Evolutionary conservation across 2,888 invertebrate genomes (phyloP).

Genomic region (Drosophila phalerata): DNA sequence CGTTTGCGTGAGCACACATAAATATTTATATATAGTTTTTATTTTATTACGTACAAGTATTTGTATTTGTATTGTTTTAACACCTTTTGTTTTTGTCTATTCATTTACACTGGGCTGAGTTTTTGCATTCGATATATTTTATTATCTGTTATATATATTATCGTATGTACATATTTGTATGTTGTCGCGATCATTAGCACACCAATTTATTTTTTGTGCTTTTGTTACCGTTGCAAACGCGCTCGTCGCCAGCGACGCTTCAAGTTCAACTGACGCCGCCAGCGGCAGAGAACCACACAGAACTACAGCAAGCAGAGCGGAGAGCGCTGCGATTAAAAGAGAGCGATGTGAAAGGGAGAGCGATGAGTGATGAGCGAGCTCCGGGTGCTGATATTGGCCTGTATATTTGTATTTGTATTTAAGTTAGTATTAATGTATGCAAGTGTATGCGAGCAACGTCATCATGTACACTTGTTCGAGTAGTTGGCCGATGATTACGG

Average conservation of each 20-base stretch:
- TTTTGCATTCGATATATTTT: slow-evolving; percentile 2
- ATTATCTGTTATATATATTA: slow-evolving; percentile 1
- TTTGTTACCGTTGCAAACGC: slow-evolving; percentile 44
- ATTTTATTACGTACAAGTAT: slow-evolving; percentile 5
- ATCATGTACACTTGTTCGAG: slow-evolving; percentile 4
- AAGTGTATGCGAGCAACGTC: slow-evolving; percentile 17
- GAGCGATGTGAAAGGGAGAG: slow-evolving; percentile 13
- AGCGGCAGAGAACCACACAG: slow-evolving; percentile 31
- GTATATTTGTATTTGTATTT: background rate
- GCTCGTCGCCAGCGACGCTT: slow-evolving; percentile 66
- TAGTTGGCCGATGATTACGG: slow-evolving; percentile 15
- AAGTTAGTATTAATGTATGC: slow-evolving; percentile 5
- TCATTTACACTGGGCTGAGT: no score
- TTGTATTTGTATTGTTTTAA: slow-evolving; percentile 10
- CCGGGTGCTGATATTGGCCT: slow-evolving; percentile 22
- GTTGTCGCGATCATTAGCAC: slow-evolving; percentile 46
- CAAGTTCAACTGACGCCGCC: slow-evolving; percentile 64
- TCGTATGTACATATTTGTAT: slow-evolving; percentile 8
- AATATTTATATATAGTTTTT: slow-evolving; percentile 9
- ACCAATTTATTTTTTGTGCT: background rate
- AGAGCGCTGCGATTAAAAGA: slow-evolving; percentile 25
- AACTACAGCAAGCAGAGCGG: slow-evolving; percentile 16
- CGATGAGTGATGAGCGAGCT: slow-evolving; percentile 15
- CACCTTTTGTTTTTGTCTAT: slow-evolving; percentile 8
- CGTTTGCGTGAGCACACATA: background rate